Conservation (phyloP, 2,113 vertebrate genomes). For the Seriola rivoliana region DNA sequence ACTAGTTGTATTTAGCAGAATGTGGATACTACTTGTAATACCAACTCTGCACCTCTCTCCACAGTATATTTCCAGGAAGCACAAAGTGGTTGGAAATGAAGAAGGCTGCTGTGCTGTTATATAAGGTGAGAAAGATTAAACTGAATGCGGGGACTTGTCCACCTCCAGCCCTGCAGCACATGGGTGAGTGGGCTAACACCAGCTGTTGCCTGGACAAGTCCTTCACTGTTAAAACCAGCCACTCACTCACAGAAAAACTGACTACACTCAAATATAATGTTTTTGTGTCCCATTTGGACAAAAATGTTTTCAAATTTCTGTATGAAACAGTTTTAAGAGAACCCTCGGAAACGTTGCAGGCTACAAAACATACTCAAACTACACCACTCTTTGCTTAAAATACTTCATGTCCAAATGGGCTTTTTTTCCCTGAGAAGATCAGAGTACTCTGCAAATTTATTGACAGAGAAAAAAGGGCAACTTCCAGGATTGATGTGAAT, state of each 20-base stretch:
- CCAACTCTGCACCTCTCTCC: neutral
- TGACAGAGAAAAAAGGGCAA: neutral
- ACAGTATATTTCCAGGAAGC: neutral
- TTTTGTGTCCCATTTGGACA: neutral
- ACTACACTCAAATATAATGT: neutral
- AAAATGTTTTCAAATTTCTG: neutral
- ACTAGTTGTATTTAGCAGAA: neutral
- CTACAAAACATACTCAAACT: neutral
- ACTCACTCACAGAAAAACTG: neutral
- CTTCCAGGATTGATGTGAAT: neutral
- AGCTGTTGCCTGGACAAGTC: constrained; percentile 6
- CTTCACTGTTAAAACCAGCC: neutral
- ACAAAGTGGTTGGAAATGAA: neutral
- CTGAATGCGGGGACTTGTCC: neutral
- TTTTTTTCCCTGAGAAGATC: no score
- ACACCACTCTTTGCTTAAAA: no score
- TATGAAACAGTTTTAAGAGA: neutral
- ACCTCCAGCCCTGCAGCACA: neutral
- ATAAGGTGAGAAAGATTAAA: neutral
- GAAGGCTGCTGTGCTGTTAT: neutral
- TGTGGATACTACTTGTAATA: neutral
- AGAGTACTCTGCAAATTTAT: neutral
- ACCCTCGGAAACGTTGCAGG: no score
- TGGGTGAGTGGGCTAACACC: neutral
- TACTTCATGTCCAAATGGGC: no score